Evolutionary conservation across 2,797 vertebrate genomes (phyloP), one percentile per base, ranked within the genome.

Genomic region (Siniperca scherzeri): DNA sequence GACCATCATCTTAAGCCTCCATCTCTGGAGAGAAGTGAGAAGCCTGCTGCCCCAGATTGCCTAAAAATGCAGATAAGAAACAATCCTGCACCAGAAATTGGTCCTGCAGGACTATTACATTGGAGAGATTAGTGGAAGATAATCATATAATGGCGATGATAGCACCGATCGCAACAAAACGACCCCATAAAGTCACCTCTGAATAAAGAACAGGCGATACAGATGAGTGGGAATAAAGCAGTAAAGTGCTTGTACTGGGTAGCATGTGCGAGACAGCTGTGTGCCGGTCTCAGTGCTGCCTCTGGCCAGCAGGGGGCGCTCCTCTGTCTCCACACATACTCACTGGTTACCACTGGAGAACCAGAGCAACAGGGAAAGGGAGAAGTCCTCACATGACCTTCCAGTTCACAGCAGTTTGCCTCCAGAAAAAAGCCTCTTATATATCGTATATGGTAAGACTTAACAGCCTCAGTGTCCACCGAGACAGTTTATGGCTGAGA

Each of bases 381-480:
- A 87, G 78, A 87, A 95, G 95, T 95, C 96, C 96, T 96, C 90
- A 95, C 79, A 95, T 95, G 95, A 96, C 95, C 95, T 92, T 80
- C 75, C 73, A 81, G 88, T 86, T 92, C 91, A 93, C 85, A 84
- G 71, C 83, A 88, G 90, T 89, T 87, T 91, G 78, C 85, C 87
- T 88, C 78, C 73, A 81, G 86, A 78, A 36, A 87, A 91, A 91
- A 92, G 90, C 90, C 83, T 92, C 89, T 92, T 89, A 87, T 83
- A 87, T 83, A 87, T 61, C 77, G 84, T 86, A 82, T 85, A 91
- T 50, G 88, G 82, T 80, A 0, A 85, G 87, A 81, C 42, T 85
- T 86, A 82, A 91, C 81, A 50, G 74, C 61, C 76, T 44, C 55
- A 0, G 74, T 78, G 86, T 90, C 83, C 42, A 27, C 80, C 1